These are phyloP conservation scores for Euspilapteryx auroguttella DNA, from an alignment of 2,888 invertebrate genomes.

Conservation along the genomic window DNA sequence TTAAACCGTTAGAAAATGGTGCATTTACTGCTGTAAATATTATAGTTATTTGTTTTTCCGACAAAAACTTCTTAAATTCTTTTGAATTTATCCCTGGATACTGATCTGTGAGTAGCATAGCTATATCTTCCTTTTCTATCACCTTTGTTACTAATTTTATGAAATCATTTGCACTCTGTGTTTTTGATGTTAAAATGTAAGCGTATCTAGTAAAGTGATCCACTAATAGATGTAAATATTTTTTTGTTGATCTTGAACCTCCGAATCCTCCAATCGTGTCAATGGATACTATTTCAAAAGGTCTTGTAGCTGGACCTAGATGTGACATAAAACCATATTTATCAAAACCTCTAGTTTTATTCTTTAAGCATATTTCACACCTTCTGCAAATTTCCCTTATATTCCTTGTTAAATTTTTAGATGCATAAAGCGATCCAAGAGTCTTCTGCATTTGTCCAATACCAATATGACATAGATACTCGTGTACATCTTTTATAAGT, in stretches of 20 bases:
- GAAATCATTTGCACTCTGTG: slow-evolving; percentile 11
- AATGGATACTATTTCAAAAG: slow-evolving; percentile 11
- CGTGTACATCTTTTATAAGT: slow-evolving; percentile 10
- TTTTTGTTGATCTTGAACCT: slow-evolving; percentile 12
- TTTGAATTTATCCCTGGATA: slow-evolving; percentile 14
- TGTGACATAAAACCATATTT: slow-evolving; percentile 13
- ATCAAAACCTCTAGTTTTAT: slow-evolving; percentile 10
- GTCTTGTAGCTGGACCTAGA: slow-evolving; percentile 10
- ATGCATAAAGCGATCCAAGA: slow-evolving; percentile 9
- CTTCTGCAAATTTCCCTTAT: slow-evolving; percentile 7
- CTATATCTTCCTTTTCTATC: slow-evolving; percentile 2
- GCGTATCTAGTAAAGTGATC: slow-evolving; percentile 11
- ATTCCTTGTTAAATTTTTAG: slow-evolving; percentile 9
- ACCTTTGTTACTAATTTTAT: slow-evolving; percentile 7
- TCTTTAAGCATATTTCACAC: slow-evolving; percentile 6
- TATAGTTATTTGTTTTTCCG: slow-evolving; percentile 9
- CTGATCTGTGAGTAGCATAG: slow-evolving; percentile 10
- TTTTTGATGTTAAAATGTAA: slow-evolving; percentile 5
- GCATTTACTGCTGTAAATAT: slow-evolving; percentile 15
- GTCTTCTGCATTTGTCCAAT: slow-evolving; percentile 9
- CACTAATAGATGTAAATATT: slow-evolving; percentile 12
- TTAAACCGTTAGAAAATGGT: slow-evolving; percentile 12
- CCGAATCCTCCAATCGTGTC: slow-evolving; percentile 13
- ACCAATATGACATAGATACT: slow-evolving; percentile 11
- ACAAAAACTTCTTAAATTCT: slow-evolving; percentile 8